Base-by-base conservation (phyloP, 30 jellyfish, hydroid and myxozoan species). In the Haliclystus octoradiatus region DNA sequence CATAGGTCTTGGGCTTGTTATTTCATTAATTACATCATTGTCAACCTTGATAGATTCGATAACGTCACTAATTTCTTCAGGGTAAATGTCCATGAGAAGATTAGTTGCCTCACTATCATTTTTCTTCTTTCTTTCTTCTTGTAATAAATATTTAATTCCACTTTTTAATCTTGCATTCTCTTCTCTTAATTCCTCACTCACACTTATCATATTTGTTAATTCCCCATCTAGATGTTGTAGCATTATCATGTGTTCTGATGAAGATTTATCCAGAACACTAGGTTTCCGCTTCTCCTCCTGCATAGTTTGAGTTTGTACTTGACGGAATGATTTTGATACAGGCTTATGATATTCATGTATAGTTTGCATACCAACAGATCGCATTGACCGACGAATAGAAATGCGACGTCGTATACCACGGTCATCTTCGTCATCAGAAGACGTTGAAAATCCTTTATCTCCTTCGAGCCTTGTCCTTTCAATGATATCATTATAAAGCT, bases 151-250 rank as follows among this genome's bases (percentile, higher is more conserved):
- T 29, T 64, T 26, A 22, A 64, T 64, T n/a, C 31, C 73, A 29
- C 31, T 29, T 5, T 29, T 25, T 23, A 64, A 64, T 64, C 63
- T 25, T 23, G 31, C 24, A 29, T 64, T 64, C 31, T 64, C 73
- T 64, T 64, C 65, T 64, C 31, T 64, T 9, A 64, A 29, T 29
- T 64, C 73, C 5, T 26, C 73, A 29, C 29, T 64, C 19, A 15
- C 73, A 7, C 52, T 64, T 64, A 29, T 29, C 19, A 64, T 31
- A 9, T 25, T 64, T 29, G 23, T 25, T 24, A 64, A 24, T 29
- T 64, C 73, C 3, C 65, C 63, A 7, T 64, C 73, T 3, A 64
- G 62, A 19, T 40, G 9, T 19, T 40, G 57, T 19, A 40, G 57
- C 57, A 40, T 40, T 19, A 40, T 9, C 57, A 40, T 5, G 14